phyloP scores from a whole-genome alignment of 2,113 vertebrate genomes.

The Candoia aspera region DNA sequence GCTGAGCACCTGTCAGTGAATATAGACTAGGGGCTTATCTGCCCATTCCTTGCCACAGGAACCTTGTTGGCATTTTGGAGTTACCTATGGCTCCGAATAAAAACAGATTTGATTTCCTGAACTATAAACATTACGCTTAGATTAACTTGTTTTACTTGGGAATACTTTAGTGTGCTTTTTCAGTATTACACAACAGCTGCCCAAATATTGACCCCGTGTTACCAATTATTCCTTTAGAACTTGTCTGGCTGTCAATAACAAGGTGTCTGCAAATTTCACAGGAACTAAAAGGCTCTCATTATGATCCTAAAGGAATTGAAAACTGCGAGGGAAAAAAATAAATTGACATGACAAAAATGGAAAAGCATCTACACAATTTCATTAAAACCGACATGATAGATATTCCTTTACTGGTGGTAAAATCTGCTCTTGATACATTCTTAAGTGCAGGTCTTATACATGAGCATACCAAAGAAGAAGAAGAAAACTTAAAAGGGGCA shows the following conservation, averaged over 20 bases:
- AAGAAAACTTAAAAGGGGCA: background rate
- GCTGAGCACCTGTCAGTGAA: background rate
- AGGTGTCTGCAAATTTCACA: background rate
- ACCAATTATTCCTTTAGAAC: background rate
- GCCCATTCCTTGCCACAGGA: background rate
- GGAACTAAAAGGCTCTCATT: background rate
- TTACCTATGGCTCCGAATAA: background rate
- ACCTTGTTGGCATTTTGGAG: background rate
- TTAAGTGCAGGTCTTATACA: background rate
- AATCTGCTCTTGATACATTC: background rate
- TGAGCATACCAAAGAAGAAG: background rate
- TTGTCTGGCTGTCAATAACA: background rate
- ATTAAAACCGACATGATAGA: background rate
- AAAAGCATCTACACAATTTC: background rate
- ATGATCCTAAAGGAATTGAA: background rate
- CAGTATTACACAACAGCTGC: background rate
- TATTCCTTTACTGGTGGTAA: background rate
- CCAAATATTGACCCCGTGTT: background rate
- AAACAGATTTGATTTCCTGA: background rate
- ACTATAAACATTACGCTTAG: slow-evolving; percentile 7
- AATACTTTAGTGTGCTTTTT: slow-evolving; percentile 2
- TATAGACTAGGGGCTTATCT: background rate
- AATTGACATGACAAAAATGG: background rate
- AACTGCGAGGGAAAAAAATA: background rate
- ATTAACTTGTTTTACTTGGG: accelerated